These are phyloP conservation scores for Eretmocerus hayati DNA, from an alignment of 2,888 invertebrate species.

Conservation along the genomic window DNA sequence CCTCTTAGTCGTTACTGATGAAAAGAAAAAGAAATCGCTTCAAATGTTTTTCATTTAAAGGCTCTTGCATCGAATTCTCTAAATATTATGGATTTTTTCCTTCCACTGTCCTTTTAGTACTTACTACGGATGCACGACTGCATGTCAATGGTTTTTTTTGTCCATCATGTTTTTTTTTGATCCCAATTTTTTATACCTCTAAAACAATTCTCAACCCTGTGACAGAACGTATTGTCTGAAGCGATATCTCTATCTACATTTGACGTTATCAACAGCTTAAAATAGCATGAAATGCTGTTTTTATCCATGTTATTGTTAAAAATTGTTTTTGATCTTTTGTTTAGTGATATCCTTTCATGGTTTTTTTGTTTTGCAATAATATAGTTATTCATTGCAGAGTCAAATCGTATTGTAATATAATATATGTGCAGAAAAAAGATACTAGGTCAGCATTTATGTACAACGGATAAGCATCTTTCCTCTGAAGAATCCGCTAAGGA, in stretches of 20 bases:
- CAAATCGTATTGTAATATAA: too few relatives aligned
- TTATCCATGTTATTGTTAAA: neutral
- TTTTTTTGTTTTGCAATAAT: too few relatives aligned
- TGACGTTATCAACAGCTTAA: too few relatives aligned
- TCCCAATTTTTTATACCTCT: neutral
- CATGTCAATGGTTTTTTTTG: neutral
- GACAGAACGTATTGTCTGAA: too few relatives aligned
- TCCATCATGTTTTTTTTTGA: neutral
- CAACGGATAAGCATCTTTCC: neutral
- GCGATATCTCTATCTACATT: too few relatives aligned
- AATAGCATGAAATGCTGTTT: conserved; percentile 19
- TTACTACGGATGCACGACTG: neutral
- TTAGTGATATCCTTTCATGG: too few relatives aligned
- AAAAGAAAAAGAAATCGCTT: neutral
- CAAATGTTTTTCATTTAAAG: neutral
- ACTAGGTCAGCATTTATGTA: neutral
- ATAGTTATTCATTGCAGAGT: too few relatives aligned
- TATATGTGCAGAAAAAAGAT: too few relatives aligned
- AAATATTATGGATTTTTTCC: too few relatives aligned
- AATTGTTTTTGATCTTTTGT: neutral
- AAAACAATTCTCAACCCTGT: too few relatives aligned
- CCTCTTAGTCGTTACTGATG: neutral
- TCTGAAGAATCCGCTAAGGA: neutral
- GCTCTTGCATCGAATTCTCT: neutral
- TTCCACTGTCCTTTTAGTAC: too few relatives aligned